A percentile compares a stretch with the other conserved stretches of the same genome.
Conservation (phyloP, 2,888 invertebrate genomes). For the Amphipoea lucens region DNA sequence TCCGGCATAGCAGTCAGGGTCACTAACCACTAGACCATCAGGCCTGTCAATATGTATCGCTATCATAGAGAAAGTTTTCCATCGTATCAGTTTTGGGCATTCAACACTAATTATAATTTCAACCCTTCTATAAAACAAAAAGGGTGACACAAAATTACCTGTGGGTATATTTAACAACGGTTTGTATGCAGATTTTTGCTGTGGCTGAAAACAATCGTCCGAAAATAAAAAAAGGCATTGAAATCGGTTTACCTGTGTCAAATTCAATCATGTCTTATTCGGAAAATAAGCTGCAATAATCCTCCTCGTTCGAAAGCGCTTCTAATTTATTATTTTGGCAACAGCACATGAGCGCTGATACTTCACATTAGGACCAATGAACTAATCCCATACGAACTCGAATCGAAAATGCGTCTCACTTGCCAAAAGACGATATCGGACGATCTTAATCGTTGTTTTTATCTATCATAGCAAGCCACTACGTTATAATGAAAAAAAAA, state of each 20-base stretch:
- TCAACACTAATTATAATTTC: neutral
- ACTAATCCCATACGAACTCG: slow-evolving; percentile 19
- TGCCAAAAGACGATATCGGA: slow-evolving; percentile 37
- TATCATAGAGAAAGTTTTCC: neutral
- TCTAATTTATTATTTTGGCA: slow-evolving; percentile 49
- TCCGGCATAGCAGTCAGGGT: too few relatives aligned
- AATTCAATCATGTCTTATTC: slow-evolving; percentile 16
- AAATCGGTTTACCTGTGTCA: slow-evolving; percentile 27
- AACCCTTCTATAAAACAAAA: neutral
- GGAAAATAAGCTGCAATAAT: slow-evolving; percentile 22
- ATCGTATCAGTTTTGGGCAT: neutral
- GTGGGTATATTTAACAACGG: slow-evolving; percentile 17
- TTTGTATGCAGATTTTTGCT: neutral
- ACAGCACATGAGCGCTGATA: slow-evolving; percentile 11
- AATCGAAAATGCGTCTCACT: slow-evolving; percentile 7
- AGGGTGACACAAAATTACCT: slow-evolving; percentile 3
- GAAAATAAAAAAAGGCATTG: slow-evolving; percentile 34
- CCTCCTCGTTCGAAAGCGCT: neutral
- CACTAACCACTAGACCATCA: too few relatives aligned
- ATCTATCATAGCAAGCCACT: neutral
- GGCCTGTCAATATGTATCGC: too few relatives aligned
- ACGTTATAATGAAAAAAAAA: neutral
- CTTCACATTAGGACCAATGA: slow-evolving; percentile 23
- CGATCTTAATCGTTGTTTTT: slow-evolving; percentile 5
- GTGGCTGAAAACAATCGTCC: neutral